phyloP scores from a whole-genome alignment of 1,140 invertebrate genomes.

The Zelostemma sp. region DNA sequence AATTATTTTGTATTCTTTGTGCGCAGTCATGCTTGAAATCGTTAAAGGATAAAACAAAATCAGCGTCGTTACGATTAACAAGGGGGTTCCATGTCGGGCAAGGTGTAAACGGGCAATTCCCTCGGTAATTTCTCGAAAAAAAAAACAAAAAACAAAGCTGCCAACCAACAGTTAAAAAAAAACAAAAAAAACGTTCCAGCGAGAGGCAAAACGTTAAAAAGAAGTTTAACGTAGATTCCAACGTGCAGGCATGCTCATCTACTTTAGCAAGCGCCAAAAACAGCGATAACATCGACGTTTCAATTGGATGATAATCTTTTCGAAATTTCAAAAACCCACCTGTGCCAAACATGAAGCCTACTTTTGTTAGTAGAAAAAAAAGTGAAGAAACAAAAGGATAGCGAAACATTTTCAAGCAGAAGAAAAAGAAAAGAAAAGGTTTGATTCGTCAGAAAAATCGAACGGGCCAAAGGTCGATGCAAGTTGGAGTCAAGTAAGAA shows the following conservation, averaged over 20 bases:
- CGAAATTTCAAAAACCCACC: conserved; percentile 47
- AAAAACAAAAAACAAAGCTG: background rate
- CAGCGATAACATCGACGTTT: background rate
- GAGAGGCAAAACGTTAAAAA: background rate
- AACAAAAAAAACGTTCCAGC: background rate
- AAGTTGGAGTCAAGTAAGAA: conserved; percentile 51
- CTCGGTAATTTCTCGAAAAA: background rate
- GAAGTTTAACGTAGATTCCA: conserved; percentile 12
- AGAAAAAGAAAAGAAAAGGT: conserved; percentile 46
- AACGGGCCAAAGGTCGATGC: conserved; percentile 30
- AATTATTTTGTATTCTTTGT: conserved; percentile 38
- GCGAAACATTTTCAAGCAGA: conserved; percentile 63
- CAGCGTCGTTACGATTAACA: conserved; percentile 17
- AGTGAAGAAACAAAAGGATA: conserved; percentile 36
- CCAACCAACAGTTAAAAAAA: background rate
- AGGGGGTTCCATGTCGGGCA: background rate
- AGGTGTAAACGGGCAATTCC: background rate
- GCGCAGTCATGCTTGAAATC: conserved; percentile 55
- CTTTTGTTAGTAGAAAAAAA: conserved; percentile 57
- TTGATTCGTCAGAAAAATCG: conserved; percentile 29
- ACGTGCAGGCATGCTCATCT: conserved; percentile 51
- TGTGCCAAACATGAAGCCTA: conserved; percentile 58
- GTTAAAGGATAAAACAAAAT: conserved; percentile 34
- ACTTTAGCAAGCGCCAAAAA: conserved; percentile 4
- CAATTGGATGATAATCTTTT: conserved; percentile 1